Evolutionary conservation across 2,888 invertebrate species (phyloP), one percentile per base, ranked within the genome.

Genomic region (Drosophila mercatorum): DNA sequence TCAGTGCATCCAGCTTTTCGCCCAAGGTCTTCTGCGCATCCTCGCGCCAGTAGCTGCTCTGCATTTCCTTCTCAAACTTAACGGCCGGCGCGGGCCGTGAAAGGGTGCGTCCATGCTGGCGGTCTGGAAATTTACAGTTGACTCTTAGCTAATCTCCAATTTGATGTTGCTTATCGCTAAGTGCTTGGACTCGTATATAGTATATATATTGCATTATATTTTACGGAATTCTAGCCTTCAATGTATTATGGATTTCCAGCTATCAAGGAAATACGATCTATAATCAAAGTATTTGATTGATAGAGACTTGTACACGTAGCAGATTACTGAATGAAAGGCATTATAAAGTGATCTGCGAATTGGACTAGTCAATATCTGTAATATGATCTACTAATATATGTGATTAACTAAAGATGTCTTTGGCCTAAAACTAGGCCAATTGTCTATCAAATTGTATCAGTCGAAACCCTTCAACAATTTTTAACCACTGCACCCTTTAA

Each of bases 1-100:
- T 57, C 3, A 74, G 41, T 1, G 86, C 88, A 5, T 78, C 67
- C 46, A 93, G 62, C 57, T 92, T 91, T 2, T 78, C 72, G 0
- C 78, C 72, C 36, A 92, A 64, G 4, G 74, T 90, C 14, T 70
- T 63, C 75, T 93, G 93, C 0, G 93, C 93, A 36, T 90, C 80
- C 10, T 83, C 78, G 7, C 77, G 73, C 93, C 93, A 93, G 60
- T 80, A 93, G 12, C 79, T 79, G 3, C 83, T 80, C 44, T 78
- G 57, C 38, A 79, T 77, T 74, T 92, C 92, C 28, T 72, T 78
- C 31, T 78, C 78, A 55, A 86, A 70, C 59, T 88, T 89, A 3
- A 92, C 44, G 4, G 63, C 40, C 12, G 69, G 74, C 12, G 28
- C 44, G 1, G 78, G 43, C 1, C 36, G 11, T 10, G 36, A 58